Evolutionary conservation across 2,888 invertebrate genomes (phyloP), one percentile per base, ranked within the genome.

Genomic region (Lepeophtheirus nordmannii): DNA sequence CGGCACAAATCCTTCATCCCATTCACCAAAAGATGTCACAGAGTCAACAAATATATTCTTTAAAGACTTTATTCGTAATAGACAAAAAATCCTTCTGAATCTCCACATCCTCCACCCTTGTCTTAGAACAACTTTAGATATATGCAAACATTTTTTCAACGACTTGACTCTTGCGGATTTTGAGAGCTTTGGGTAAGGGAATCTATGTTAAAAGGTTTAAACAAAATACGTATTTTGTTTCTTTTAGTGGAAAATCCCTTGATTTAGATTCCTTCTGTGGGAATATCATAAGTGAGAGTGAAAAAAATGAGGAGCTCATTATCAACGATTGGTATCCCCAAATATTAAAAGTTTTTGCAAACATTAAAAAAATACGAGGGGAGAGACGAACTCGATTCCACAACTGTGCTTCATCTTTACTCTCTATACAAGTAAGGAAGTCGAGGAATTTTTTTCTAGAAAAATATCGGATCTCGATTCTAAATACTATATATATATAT

Each of bases 211-310:
- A n/a, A n/a, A 30, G 2, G 2, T 30, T 30, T 30, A 30, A 5
- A 5, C 7, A 5, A 30, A 30, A 30, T 30, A 30, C 7, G 7
- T 30, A 30, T 30, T 30, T 2, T 30, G 2, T 7, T 5, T 30
- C 2, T 7, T 30, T 30, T 14, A 63, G 63, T 9, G 65, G 65
- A 1, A 23, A 65, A 56, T 23, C 65, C 30, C 38, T 65, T 37
- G 65, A 65, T 58, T 38, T 65, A 8, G 65, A 65, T 20, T 58
- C 65, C 12, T 65, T 65, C 38, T 58, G 58, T 37, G 65, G 65
- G 1, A 63, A 65, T 39, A 65, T 65, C 10, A 65, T 65, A 1
- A 66, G 66, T 53, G 66, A 66, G 40, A 41, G 66, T 37, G 65
- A 65, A 39, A 65, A 65, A 17, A 65, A 57, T n/a, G 65, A 65